Evolutionary conservation across 2,797 vertebrate species (phyloP), one percentile per base, ranked within the genome.

Genomic region (Carduelis carduelis): DNA sequence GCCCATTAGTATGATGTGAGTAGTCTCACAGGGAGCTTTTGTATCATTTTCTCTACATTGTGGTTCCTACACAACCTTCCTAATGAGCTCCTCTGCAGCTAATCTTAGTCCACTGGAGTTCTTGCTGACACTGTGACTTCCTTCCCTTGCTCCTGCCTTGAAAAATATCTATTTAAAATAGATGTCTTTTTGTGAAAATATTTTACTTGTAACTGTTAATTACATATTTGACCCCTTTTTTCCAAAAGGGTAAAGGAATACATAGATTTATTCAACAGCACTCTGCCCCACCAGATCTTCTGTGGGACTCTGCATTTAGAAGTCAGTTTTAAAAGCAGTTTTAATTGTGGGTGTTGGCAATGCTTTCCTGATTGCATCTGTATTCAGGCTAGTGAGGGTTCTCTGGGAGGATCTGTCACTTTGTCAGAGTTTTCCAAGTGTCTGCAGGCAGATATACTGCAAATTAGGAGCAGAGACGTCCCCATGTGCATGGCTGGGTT

Each of bases 401-500:
- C 13, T 74, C 52, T 17, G 47, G 39, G 70, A 70, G 37, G 70
- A 34, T 49, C 11, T 89, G 63, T 66, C 78, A 44, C 46, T 78
- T 46, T 6, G 30, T 19, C 39, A 57, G 44, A 52, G 57, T 55
- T 77, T 74, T 77, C 52, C 44, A 46, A 66, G 43, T 37, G 30
- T 74, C 68, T 80, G 15, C 37, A 89, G 74, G 59, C 32, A 72
- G 83, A 76, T 9, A 8, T 0, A 7, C 16, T 47, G 70, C 14
- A 7, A 21, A 77, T 63, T 1, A 30, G 68, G 44, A 74, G 68
- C 59, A 46, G 69, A 53, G 75, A 14, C 28, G 22, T 68, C 56
- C 32, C 59, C 0, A 0, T 20, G 75, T 27, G 34, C 52, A 17
- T 1, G 37, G 76, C 1, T 63, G 85, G 3, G 4, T 9, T 78